A percentile compares a stretch with the other conserved stretches of the same genome.
phyloP scores from a whole-genome alignment of 2,888 invertebrate species.

The Aphidoletes aphidimyza region DNA sequence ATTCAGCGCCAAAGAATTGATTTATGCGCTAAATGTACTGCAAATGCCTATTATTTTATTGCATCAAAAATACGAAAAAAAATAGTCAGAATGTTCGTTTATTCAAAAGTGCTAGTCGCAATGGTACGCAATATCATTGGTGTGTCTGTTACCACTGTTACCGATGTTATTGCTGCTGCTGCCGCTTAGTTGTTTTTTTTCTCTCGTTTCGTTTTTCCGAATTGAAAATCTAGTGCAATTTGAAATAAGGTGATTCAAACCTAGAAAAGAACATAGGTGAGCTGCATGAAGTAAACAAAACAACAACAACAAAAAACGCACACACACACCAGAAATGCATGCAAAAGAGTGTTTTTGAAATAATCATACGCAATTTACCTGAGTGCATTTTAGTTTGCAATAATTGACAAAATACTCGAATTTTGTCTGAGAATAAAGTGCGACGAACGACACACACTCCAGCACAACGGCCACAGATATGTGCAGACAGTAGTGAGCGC shows the following conservation, averaged over 20 bases:
- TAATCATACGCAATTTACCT: constrained; percentile 4
- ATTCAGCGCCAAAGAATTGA: constrained; percentile 8
- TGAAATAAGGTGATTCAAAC: neutral
- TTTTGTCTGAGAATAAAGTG: neutral
- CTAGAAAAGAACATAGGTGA: constrained; percentile 47
- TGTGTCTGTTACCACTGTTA: neutral
- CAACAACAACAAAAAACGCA: neutral
- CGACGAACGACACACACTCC: too few relatives aligned
- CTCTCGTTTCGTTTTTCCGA: neutral
- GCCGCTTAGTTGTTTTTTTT: too few relatives aligned
- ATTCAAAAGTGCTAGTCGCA: neutral
- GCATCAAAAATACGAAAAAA: neutral
- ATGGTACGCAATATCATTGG: neutral
- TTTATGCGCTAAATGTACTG: neutral
- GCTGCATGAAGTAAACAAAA: constrained; percentile 8
- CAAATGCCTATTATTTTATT: neutral
- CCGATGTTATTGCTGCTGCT: neutral
- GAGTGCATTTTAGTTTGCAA: constrained; percentile 15
- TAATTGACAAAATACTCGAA: constrained; percentile 25
- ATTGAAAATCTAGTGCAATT: constrained; percentile 52
- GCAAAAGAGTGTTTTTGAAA: constrained; percentile 23
- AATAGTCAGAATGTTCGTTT: too few relatives aligned
- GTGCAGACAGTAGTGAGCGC: neutral
- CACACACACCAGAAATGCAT: neutral
- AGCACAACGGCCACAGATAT: neutral